A percentile compares a stretch with the other conserved stretches of the same genome.
phyloP scores from a whole-genome alignment of 2,113 vertebrate species.

The Gavia stellata region DNA sequence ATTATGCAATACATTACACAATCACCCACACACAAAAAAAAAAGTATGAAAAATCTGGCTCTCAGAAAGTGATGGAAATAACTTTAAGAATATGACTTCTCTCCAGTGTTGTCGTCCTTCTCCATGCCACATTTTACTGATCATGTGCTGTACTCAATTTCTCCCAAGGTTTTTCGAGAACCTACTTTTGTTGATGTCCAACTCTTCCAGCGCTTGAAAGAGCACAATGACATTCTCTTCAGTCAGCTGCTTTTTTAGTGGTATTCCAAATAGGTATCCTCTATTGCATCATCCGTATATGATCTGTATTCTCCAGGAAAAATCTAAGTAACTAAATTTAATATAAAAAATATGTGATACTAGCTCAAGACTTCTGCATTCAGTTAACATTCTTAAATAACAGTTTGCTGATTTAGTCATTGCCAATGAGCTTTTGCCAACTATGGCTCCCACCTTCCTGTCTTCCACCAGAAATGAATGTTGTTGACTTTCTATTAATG shows the following conservation, averaged over 20 bases:
- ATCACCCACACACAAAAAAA: not conserved
- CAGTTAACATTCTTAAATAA: not conserved
- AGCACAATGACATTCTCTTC: not conserved
- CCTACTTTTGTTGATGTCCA: not conserved
- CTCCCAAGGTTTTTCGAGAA: not conserved
- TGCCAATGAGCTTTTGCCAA: not conserved
- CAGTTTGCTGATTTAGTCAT: not conserved
- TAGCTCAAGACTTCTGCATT: not conserved
- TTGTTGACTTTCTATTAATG: not conserved
- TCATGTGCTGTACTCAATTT: not conserved
- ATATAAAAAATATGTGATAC: not conserved
- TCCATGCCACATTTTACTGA: not conserved
- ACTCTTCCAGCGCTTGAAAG: not conserved
- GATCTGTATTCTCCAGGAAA: not conserved
- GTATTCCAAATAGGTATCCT: not conserved
- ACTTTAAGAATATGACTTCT: not conserved
- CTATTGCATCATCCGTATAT: not conserved
- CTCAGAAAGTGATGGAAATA: not conserved
- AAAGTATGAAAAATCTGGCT: not conserved
- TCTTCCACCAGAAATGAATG: not conserved
- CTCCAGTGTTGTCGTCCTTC: not conserved
- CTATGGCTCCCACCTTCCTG: not conserved
- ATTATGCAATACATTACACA: not conserved
- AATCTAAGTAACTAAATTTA: not conserved
- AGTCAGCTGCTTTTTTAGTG: not conserved